Base-by-base conservation (phyloP, 1,140 invertebrate genomes). In the Belonocnema kinseyi region DNA sequence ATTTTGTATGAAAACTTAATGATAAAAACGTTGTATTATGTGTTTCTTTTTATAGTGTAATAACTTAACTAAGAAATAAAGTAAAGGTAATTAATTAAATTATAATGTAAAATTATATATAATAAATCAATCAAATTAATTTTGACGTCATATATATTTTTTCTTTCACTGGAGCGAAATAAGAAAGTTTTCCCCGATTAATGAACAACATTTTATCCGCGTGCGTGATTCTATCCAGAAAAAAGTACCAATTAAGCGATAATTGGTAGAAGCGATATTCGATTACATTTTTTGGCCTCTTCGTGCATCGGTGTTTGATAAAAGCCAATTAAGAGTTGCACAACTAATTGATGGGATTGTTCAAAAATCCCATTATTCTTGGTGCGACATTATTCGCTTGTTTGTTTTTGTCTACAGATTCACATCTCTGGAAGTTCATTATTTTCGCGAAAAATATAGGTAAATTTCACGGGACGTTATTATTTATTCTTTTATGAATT, bases 241-340 rank as follows among this genome's bases (percentile, higher is more conserved):
- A 58, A 58, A 58, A 58, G 33, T 40, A 40, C 61, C 26, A 40
- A 66, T 66, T 40, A 66, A 5, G 26, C n/a, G 40, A 33, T 66
- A 66, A 66, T 66, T 66, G 61, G 61, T 40, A 33, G 26, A 66
- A 13, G 16, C 61, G 61, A 66, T 66, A 66, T 66, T 66, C 61
- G 61, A 66, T 66, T 66, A 66, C 26, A 33, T 66, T 66, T 40
- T 33, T 66, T 66, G 61, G 61, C 61, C 61, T 66, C 61, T 66
- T 46, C 40, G 26, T 13, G 61, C 61, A n/a, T 8, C 33, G 14
- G 26, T 40, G 26, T 66, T 66, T 33, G 61, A 66, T 66, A 66
- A 66, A 66, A 66, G 61, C 26, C 61, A 66, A 66, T 66, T 66
- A 66, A 66, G 61, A 66, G 61, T 66, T 66, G 26, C 61, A 66